phyloP scores from a whole-genome alignment of 1,140 invertebrate species.

The Diploscapter pachys region DNA sequence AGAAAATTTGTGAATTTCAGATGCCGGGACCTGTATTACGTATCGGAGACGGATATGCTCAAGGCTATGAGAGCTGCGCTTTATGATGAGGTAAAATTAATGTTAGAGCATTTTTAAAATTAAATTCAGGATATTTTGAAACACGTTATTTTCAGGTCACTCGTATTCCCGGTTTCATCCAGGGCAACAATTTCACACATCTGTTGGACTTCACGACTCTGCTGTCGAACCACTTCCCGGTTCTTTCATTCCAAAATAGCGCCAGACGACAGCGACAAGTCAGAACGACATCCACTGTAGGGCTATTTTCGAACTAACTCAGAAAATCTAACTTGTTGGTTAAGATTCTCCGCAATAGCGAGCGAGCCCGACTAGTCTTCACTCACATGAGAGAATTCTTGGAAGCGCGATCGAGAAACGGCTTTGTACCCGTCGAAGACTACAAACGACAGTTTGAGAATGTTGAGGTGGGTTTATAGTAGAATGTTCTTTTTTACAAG shows the following conservation, averaged over 20 bases:
- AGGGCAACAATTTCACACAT: slow-evolving; percentile 50
- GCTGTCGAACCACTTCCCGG: slow-evolving; percentile 52
- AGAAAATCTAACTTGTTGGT: slow-evolving; percentile 10
- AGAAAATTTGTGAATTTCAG: slow-evolving; percentile 11
- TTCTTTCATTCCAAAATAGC: slow-evolving; percentile 39
- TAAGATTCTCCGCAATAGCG: slow-evolving; percentile 46
- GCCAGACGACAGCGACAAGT: slow-evolving; percentile 23
- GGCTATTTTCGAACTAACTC: slow-evolving; percentile 4
- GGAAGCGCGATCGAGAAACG: slow-evolving; percentile 31
- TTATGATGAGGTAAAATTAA: slow-evolving; percentile 40
- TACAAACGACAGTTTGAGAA: slow-evolving; percentile 52
- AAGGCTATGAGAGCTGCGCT: slow-evolving; percentile 52
- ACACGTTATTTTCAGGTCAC: slow-evolving; percentile 16
- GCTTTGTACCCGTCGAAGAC: slow-evolving; percentile 42
- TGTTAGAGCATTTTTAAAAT: slow-evolving; percentile 5
- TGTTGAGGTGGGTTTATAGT: slow-evolving; percentile 43
- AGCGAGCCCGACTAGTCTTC: slow-evolving; percentile 52
- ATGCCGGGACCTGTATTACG: slow-evolving; percentile 51
- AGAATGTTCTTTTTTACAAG: too few species aligned
- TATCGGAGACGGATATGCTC: slow-evolving; percentile 57
- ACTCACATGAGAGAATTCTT: slow-evolving; percentile 45
- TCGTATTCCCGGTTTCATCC: slow-evolving; percentile 40
- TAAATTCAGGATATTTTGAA: too few species aligned
- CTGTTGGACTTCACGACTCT: slow-evolving; percentile 54
- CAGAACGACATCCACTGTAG: slow-evolving; percentile 36